These are phyloP conservation scores for Aulostomus chinensis DNA, from an alignment of 2,797 vertebrate genomes.

Conservation along the genomic window DNA sequence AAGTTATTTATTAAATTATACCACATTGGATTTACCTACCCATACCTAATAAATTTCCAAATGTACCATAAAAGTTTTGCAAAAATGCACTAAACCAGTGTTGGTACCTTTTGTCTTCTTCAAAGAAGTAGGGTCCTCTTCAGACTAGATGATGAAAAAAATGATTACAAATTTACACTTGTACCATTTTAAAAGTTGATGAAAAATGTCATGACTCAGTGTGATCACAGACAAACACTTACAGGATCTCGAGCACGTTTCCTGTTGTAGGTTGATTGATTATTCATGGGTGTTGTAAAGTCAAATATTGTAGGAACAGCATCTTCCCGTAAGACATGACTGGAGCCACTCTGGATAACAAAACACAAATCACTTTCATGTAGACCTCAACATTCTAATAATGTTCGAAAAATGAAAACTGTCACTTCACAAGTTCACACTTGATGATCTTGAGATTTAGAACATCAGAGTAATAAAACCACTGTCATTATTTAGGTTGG, in stretches of 20 bases:
- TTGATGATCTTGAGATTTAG: neutral
- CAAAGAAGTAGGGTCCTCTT: conserved; percentile 65
- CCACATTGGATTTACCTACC: too few relatives aligned
- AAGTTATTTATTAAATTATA: too few relatives aligned
- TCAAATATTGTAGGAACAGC: conserved; percentile 98
- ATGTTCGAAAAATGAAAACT: too few relatives aligned
- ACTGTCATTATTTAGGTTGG: too few relatives aligned
- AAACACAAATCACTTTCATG: neutral
- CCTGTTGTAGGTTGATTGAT: conserved; percentile 85
- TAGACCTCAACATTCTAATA: too few relatives aligned
- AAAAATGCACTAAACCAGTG: neutral
- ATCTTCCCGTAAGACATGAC: conserved; percentile 87
- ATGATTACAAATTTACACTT: conserved; percentile 8
- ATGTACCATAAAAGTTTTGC: neutral
- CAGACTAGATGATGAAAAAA: conserved; percentile 53
- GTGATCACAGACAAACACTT: conserved; percentile 54
- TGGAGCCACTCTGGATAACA: conserved; percentile 84
- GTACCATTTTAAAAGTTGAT: neutral
- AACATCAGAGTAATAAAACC: neutral
- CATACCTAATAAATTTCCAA: too few relatives aligned
- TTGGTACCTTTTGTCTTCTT: conserved; percentile 81
- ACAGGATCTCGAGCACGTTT: conserved; percentile 93
- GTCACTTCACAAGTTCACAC: neutral
- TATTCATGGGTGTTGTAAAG: conserved; percentile 84
- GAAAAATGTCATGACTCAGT: neutral